phyloP scores from a whole-genome alignment of 2,797 vertebrate species.

The Lates japonicus region DNA sequence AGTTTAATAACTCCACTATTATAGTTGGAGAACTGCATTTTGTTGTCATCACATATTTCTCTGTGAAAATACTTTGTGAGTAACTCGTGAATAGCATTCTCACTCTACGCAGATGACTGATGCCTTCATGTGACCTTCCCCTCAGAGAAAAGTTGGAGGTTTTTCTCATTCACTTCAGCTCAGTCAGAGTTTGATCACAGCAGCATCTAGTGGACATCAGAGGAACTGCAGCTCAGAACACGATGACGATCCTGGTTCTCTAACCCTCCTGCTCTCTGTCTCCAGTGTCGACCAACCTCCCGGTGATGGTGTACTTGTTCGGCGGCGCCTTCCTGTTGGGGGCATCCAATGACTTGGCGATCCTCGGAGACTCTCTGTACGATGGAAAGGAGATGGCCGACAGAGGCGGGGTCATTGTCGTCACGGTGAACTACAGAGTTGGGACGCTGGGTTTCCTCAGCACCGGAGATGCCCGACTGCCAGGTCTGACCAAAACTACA shows the following conservation, averaged over 20 bases:
- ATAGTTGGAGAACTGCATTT: no score
- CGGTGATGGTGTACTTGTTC: constrained; percentile 92
- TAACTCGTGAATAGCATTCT: no score
- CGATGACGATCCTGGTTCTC: not conserved
- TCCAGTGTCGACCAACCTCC: constrained; percentile 88
- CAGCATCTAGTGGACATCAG: not conserved
- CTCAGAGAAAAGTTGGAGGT: no score
- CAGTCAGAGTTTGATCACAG: not conserved
- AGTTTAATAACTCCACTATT: no score
- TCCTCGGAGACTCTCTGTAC: constrained; percentile 88
- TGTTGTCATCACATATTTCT: no score
- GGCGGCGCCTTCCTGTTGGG: constrained; percentile 90
- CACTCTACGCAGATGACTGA: no score
- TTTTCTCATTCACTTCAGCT: no score
- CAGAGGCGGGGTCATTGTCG: constrained; percentile 88
- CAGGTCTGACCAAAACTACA: constrained; percentile 82
- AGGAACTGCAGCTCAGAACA: not conserved
- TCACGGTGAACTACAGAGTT: constrained; percentile 91
- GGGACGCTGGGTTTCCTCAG: constrained; percentile 93
- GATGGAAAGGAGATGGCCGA: constrained; percentile 90
- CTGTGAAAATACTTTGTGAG: no score
- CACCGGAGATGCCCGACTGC: constrained; percentile 86
- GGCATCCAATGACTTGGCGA: constrained; percentile 81
- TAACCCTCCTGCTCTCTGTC: not conserved
- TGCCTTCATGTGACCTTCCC: no score